Evolutionary conservation across 2,888 invertebrate species (phyloP).

Genomic region (Megalurothrips usitatus): DNA sequence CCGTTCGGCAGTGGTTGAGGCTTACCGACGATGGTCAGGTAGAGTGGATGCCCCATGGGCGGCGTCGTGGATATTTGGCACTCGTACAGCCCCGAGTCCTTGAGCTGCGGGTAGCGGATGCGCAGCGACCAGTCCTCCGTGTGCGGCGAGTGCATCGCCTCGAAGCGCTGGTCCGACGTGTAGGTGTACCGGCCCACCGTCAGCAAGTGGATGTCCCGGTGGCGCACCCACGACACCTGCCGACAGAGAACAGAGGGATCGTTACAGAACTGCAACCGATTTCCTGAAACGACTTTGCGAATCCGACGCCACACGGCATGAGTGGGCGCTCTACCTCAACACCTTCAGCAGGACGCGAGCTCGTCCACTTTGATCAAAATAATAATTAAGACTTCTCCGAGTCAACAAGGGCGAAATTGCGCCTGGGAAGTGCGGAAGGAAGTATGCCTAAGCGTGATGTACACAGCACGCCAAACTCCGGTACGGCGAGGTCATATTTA

Average conservation of each 20-base stretch:
- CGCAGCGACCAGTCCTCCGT: constrained; percentile 84
- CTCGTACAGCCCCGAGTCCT: constrained; percentile 75
- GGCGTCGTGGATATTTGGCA: constrained; percentile 74
- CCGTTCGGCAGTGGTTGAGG: constrained; percentile 37
- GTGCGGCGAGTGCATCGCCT: constrained; percentile 76
- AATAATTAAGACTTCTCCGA: no score
- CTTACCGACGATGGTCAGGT: constrained; percentile 67
- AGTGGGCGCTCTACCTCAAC: no score
- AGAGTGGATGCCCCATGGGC: constrained; percentile 66
- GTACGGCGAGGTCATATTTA: neutral
- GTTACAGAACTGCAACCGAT: no score
- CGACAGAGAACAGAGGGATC: constrained; percentile 12
- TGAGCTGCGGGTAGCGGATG: constrained; percentile 72
- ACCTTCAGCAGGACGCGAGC: no score
- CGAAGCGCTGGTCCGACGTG: constrained; percentile 80
- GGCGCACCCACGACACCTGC: constrained; percentile 72
- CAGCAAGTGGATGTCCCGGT: constrained; percentile 66
- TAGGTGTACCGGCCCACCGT: constrained; percentile 68
- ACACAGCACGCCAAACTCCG: no score
- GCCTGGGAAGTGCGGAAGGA: no score
- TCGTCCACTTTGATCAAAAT: no score
- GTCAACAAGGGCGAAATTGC: no score
- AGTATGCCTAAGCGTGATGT: no score
- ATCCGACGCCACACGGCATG: no score
- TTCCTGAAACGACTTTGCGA: no score